These are phyloP conservation scores for Lontra canadensis DNA, from an alignment of 2,113 vertebrate species.

Conservation along the genomic window DNA sequence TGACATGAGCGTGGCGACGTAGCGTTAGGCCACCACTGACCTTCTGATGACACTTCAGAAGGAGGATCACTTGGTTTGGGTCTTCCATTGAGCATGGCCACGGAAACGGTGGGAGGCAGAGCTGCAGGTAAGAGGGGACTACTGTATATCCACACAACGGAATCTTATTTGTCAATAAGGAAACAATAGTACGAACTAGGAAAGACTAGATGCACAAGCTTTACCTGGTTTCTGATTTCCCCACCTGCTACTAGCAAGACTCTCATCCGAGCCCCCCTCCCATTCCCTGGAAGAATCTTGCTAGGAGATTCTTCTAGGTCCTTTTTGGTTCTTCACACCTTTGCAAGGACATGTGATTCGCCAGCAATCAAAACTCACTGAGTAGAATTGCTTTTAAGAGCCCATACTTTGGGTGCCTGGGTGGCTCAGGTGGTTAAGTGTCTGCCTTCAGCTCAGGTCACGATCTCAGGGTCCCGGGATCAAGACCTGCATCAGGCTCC, in stretches of 20 bases:
- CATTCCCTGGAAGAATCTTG: not conserved
- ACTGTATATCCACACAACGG: not conserved
- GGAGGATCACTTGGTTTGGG: not conserved
- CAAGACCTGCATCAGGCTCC: rapidly evolving
- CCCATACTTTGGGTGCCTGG: not conserved
- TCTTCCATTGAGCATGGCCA: not conserved
- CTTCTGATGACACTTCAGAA: not conserved
- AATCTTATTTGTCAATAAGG: not conserved
- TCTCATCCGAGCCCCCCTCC: not conserved
- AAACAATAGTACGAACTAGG: not conserved
- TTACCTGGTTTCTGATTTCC: not conserved
- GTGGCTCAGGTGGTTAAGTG: not conserved
- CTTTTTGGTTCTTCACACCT: not conserved
- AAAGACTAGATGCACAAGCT: not conserved
- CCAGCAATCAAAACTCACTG: not conserved
- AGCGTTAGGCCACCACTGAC: not conserved
- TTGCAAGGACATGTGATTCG: rapidly evolving
- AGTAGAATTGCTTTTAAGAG: not conserved
- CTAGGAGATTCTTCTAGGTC: not conserved
- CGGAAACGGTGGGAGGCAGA: not conserved
- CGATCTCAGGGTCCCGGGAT: not conserved
- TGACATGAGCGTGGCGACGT: not conserved
- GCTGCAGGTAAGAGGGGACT: not conserved
- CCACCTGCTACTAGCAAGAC: not conserved
- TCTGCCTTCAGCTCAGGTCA: not conserved